These are phyloP conservation scores for Tyria jacobaeae DNA, from an alignment of 2,888 invertebrate species.

Conservation along the genomic window DNA sequence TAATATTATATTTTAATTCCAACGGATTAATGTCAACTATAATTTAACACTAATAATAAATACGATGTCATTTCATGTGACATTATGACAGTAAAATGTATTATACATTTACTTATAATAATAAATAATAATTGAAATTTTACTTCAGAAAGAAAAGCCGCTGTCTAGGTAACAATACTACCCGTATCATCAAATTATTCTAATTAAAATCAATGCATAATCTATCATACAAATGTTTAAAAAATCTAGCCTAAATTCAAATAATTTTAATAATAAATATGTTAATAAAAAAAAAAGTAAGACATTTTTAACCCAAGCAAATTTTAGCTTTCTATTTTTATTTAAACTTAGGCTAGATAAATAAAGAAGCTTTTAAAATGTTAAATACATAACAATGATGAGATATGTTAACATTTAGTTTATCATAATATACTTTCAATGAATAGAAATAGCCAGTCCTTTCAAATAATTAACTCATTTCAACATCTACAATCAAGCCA, in stretches of 20 bases:
- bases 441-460: conserved; percentile 56
- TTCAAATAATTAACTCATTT: conserved; percentile 32
- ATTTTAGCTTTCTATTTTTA: conserved; percentile 23
- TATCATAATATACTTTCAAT: conserved; percentile 56
- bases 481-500: conserved; percentile 37
- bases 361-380: conserved; percentile 54
- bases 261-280: conserved; percentile 26
- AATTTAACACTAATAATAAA: conserved; percentile 64
- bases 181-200: conserved; percentile 65
- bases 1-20: conserved; percentile 48
- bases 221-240: conserved; percentile 43
- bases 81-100: conserved; percentile 69
- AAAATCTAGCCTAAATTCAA: conserved; percentile 45
- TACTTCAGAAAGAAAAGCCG: conserved; percentile 51
- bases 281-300: conserved; percentile 27
- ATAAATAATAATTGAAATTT: conserved; percentile 50
- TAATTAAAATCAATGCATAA: conserved; percentile 51
- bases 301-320: conserved; percentile 23
- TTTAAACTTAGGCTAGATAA: conserved; percentile 48
- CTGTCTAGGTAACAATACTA: conserved; percentile 62
- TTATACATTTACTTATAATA: conserved; percentile 53
- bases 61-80: conserved; percentile 67
- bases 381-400: conserved; percentile 61
- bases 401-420: conserved; percentile 74
- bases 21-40: conserved; percentile 56